Base-by-base conservation (phyloP, 2,888 invertebrate species). In the Drosophila picticornis region DNA sequence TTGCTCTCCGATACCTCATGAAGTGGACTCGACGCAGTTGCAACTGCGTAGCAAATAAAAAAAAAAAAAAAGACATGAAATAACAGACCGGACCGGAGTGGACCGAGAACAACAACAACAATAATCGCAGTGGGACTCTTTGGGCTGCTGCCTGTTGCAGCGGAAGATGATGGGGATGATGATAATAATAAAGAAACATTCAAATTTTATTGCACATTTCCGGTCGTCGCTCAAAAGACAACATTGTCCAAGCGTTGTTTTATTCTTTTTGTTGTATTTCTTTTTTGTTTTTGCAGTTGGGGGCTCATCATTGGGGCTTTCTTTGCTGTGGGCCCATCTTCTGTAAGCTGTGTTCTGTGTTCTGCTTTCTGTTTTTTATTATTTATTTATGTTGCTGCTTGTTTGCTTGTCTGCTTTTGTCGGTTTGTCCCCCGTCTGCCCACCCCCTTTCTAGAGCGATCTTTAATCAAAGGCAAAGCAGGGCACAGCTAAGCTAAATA, bases 121-220 rank as follows among this genome's bases (percentile, higher is more conserved):
- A 69, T 48, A 72, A 64, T 52, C 66, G 74, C 67, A 63, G 62
- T 65, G 72, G 72, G 75, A 81, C 79, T 79, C 79, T 77, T 74
- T 70, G 69, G 67, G 72, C 62, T 67, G 77, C 52, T 72, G 78
- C 66, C 50, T 72, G 78, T 62, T 68, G 86, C 84, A 70, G 84
- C 74, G 72, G 87, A 88, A 86, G 89, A 89, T 87, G 88, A 90
- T 81, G 91, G 84, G 84, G 83, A 87, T 85, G 86, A 88, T 85
- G 89, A 90, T 91, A 87, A 91, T 91, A 88, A 90, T 90, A 87
- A 90, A 91, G 90, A 90, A 91, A 91, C 91, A 91, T 90, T 90
- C 89, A 90, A 90, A 91, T 90, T 89, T 89, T 89, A 89, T 90
- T 90, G 90, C 91, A 91, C 91, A 91, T 91, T 90, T 90, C 90